Conservation (phyloP, 2,888 invertebrate genomes). For the Acrobasis repandana region DNA sequence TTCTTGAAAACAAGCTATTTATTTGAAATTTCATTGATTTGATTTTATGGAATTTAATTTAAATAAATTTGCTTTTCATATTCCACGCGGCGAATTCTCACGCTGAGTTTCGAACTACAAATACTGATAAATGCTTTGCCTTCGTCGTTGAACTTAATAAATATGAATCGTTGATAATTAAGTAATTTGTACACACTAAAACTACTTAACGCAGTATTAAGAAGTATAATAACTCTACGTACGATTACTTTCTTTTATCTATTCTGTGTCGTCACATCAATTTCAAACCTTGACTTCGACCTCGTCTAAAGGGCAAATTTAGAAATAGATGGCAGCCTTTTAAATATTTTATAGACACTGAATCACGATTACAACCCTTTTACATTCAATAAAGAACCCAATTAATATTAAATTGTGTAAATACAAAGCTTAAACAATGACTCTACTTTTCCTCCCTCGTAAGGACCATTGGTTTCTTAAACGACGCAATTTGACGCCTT, state of each 20-base stretch:
- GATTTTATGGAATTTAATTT: background rate
- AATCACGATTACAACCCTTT: constrained; percentile 1
- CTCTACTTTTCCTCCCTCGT: constrained; percentile 11
- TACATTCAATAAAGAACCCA: constrained; percentile 11
- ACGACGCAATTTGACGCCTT: constrained; percentile 53
- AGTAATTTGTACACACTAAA: background rate
- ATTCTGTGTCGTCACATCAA: constrained; percentile 3
- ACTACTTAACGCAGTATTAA: no score
- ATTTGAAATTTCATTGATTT: background rate
- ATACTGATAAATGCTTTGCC: background rate
- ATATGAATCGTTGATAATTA: background rate
- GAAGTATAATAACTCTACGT: background rate
- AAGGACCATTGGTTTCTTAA: constrained; percentile 43
- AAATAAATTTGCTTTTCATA: background rate
- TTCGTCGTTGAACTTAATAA: background rate
- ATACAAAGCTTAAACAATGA: constrained; percentile 14
- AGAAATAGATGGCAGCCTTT: background rate
- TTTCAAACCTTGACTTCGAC: constrained; percentile 1
- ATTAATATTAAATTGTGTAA: constrained; percentile 19
- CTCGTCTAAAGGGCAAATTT: background rate
- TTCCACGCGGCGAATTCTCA: background rate
- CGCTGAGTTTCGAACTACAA: background rate
- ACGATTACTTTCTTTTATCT: background rate
- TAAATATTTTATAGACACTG: background rate
- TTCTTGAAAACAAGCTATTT: background rate